Evolutionary conservation across 2,888 invertebrate genomes (phyloP), one percentile per base, ranked within the genome.

Genomic region (Dromius quadrimaculatus): DNA sequence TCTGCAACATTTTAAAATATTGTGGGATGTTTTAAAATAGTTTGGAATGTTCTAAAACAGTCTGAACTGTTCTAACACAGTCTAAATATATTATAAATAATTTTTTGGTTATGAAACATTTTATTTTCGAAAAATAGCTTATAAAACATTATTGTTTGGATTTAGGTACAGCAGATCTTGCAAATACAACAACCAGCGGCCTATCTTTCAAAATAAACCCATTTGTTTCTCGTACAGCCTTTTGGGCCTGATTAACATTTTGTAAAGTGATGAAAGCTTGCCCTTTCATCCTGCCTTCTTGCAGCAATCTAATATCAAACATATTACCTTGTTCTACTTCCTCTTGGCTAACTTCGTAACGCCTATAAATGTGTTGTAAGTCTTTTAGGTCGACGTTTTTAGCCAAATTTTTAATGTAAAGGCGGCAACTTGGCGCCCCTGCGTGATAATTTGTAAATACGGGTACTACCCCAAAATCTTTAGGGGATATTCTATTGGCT

Each of bases 251-350:
- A 50, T 85, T 84, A 9, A 89, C 85, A 76, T 86, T 88, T 63
- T 93, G 92, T 65, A 95, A 85, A 0, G 94, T 94, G 0, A 97
- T 87, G 85, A 97, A 97, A 0, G 95, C 96, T 83, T 97, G 97
- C 0, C 97, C 97, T 82, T 96, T 97, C 97, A 97, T 97, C 78
- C 95, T 87, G 0, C 97, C 97, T 81, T 95, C 94, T 79, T 94
- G 93, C 95, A 97, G 94, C 9, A 96, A 86, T 75, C 92, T 87
- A 2, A 97, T 88, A 80, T 88, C 87, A 81, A 89, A 87, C 45
- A 84, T 84, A 72, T 83, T 83, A 6, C 83, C 80, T 59, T 85
- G 83, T 50, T 84, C 75, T 5, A 76, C 75, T 3, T 72, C 70
- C 1, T 74, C 82, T 17, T 81, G 76, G 63, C 83, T 76, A 2